These are phyloP conservation scores for Caiman crocodilus DNA, from an alignment of 2,797 vertebrate species.

Conservation along the genomic window DNA sequence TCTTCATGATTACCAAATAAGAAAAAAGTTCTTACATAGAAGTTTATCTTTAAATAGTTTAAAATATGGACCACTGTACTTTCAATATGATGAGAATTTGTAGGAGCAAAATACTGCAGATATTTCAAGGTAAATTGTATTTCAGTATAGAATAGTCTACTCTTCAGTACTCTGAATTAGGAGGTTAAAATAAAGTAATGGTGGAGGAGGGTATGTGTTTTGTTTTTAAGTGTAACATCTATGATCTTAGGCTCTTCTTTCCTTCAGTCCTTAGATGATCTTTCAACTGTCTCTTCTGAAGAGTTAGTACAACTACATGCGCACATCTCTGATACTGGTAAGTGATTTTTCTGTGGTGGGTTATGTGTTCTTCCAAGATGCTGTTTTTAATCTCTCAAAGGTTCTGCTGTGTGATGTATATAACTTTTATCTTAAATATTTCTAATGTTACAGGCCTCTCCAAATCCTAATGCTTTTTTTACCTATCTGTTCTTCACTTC, in stretches of 20 bases:
- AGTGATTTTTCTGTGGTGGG: constrained; percentile 46
- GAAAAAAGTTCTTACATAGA: background rate
- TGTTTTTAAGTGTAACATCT: fast-evolving
- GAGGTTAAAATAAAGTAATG: background rate
- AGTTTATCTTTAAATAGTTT: too few relatives aligned
- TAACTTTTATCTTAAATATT: background rate
- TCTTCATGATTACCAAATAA: background rate
- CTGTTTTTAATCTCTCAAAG: background rate
- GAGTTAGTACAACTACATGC: constrained; percentile 92
- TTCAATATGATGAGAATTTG: background rate
- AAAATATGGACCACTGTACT: background rate
- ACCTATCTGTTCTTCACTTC: background rate
- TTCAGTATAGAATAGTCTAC: background rate
- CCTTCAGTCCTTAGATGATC: constrained; percentile 94
- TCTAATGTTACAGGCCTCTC: background rate
- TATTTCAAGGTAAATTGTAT: background rate
- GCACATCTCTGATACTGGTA: constrained; percentile 98
- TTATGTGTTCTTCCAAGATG: background rate
- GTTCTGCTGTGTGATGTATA: background rate
- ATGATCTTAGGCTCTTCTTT: constrained; percentile 31
- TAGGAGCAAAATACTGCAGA: background rate
- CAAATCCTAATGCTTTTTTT: background rate
- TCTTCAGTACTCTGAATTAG: background rate
- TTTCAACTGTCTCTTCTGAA: constrained; percentile 91
- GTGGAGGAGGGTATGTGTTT: too few relatives aligned